Evolutionary conservation across 2,888 invertebrate species (phyloP), one percentile per base, ranked within the genome.

Genomic region (Callyntrura sp.): DNA sequence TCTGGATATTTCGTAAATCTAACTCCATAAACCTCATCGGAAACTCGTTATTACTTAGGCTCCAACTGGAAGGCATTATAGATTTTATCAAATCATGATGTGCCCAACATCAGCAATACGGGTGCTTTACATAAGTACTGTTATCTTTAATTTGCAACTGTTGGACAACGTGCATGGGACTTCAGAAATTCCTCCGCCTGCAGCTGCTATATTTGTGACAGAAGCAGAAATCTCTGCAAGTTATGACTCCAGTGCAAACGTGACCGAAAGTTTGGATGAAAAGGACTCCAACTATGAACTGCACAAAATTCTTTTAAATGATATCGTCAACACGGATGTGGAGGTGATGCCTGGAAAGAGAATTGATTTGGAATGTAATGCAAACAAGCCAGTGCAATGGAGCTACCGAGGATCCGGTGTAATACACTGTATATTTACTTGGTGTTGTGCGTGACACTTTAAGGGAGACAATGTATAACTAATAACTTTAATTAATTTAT

Each of bases 331-430:
- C n/a, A 76, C 81, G 0, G 88, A 88, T 28, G 60, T 83, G 0
- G 82, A 88, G 57, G 62, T 88, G n/a, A 35, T 43, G 2, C 48
- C 73, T 8, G 88, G 87, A 20, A 20, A 17, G 23, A 83, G 48
- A n/a, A 8, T 87, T 17, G 60, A 76, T 17, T 51, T 90, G 17
- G 76, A 82, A 28, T 90, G 90, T 62, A 28, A 43, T 8, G 82
- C 78, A 76, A 78, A 23, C 20, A 43, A 45, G 55, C 87, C 90
- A n/a, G 78, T 90, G 5, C 90, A 90, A 28, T 90, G 86, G 86
- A 51, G n/a, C 14, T 90, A 90, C 45, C 83, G 83, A 23, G 90
- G 90, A 35, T n/a, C 14, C 51, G 90, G 90, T 5, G 90, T 90
- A 82, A 79, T 79, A 20, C 8, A 84, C 3, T 12, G 62, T 20